These are phyloP conservation scores for Heliconius sara DNA, from an alignment of 2,888 invertebrate species.

Conservation along the genomic window DNA sequence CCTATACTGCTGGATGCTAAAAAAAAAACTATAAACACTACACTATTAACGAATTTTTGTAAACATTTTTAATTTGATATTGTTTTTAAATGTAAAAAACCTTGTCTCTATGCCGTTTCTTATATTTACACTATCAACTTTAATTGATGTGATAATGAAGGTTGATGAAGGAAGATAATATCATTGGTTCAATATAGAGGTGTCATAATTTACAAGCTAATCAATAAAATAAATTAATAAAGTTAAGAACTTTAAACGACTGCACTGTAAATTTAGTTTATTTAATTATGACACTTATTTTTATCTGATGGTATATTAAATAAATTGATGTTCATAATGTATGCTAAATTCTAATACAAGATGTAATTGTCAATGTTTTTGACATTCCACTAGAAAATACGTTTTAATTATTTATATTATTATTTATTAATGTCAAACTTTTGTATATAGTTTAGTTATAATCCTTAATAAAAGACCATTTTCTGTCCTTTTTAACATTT, in stretches of 20 bases:
- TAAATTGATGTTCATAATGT: neutral
- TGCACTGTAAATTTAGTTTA: no score
- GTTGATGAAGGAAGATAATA: neutral
- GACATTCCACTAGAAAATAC: conserved; percentile 45
- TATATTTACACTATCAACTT: neutral
- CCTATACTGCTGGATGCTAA: no score
- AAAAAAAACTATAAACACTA: conserved; percentile 46
- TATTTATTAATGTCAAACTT: conserved; percentile 38
- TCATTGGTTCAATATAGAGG: neutral
- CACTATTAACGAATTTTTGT: conserved; percentile 53
- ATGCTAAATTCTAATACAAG: conserved; percentile 1
- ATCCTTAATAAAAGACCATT: conserved; percentile 53
- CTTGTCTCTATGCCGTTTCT: neutral
- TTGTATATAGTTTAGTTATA: conserved; percentile 52
- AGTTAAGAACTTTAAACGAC: no score
- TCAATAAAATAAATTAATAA: no score
- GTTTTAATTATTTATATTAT: conserved; percentile 28
- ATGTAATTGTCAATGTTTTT: conserved; percentile 12
- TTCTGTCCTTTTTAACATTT: conserved; percentile 52
- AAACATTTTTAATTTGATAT: conserved; percentile 36
- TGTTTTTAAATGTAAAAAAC: conserved; percentile 6
- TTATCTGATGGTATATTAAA: neutral
- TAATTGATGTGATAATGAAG: neutral
- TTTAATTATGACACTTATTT: no score
- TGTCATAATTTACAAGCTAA: no score